phyloP scores from a whole-genome alignment of 1,140 invertebrate genomes.

The Megathymus violae region DNA sequence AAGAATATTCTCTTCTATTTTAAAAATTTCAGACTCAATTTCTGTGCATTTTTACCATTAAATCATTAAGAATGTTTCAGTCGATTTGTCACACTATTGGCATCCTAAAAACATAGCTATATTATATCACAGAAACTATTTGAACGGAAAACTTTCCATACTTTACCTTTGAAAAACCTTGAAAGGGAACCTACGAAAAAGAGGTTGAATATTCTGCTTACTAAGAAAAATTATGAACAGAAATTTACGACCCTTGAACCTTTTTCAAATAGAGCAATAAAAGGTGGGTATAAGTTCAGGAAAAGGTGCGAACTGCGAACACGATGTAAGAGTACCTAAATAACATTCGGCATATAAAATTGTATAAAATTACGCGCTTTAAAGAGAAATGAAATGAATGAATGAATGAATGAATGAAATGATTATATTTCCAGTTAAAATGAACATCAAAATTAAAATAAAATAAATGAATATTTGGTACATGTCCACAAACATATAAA shows the following conservation, averaged over 20 bases:
- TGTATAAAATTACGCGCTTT: neutral
- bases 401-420: too few relatives aligned
- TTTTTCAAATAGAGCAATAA: slow-evolving; percentile 36
- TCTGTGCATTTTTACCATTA: too few relatives aligned
- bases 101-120: neutral
- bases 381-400: too few relatives aligned
- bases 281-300: slow-evolving; percentile 26
- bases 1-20: too few relatives aligned
- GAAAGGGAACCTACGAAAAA: slow-evolving; percentile 30
- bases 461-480: too few relatives aligned
- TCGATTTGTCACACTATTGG: too few relatives aligned
- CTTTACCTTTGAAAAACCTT: slow-evolving; percentile 1
- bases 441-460: too few relatives aligned
- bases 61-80: too few relatives aligned
- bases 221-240: slow-evolving; percentile 32
- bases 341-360: slow-evolving; percentile 18
- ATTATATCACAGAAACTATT: neutral
- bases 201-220: slow-evolving; percentile 32
- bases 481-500: too few relatives aligned
- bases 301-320: slow-evolving; percentile 26
- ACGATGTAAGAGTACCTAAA: slow-evolving; percentile 2
- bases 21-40: too few relatives aligned
- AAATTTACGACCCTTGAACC: slow-evolving; percentile 32
- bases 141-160: neutral
- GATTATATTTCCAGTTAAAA: too few relatives aligned